phyloP scores from a whole-genome alignment of 2,797 vertebrate species.

The Anas bernieri region DNA sequence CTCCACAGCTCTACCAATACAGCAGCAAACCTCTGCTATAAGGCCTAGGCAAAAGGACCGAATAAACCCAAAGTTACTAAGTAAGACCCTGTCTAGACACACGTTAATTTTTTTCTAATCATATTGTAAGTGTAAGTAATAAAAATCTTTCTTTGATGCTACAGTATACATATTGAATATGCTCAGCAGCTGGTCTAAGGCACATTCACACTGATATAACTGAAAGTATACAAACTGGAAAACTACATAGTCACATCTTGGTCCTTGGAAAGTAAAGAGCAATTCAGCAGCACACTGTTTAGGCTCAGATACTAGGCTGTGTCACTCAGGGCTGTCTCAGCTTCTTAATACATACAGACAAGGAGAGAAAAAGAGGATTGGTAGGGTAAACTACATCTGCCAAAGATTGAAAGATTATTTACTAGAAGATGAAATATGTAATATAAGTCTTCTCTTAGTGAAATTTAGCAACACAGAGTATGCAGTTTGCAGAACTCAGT shows the following conservation, averaged over 20 bases:
- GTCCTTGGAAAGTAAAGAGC: background rate
- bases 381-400: background rate
- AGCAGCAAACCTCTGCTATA: background rate
- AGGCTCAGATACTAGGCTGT: background rate
- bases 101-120: constrained; percentile 39
- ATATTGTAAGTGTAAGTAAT: background rate
- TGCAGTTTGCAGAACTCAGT: background rate
- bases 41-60: background rate
- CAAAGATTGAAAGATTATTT: background rate
- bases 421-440: background rate
- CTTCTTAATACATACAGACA: background rate
- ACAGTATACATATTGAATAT: background rate
- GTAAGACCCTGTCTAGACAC: background rate
- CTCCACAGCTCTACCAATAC: background rate
- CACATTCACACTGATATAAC: background rate
- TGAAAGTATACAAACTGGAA: background rate
- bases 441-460: background rate
- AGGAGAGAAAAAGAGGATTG: background rate
- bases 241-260: background rate
- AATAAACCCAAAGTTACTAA: background rate
- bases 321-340: background rate
- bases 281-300: background rate
- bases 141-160: background rate
- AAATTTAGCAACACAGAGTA: background rate
- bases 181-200: background rate